These are phyloP conservation scores for Pseudochirops corinnae DNA, from an alignment of 2,797 vertebrate genomes.

Conservation along the genomic window DNA sequence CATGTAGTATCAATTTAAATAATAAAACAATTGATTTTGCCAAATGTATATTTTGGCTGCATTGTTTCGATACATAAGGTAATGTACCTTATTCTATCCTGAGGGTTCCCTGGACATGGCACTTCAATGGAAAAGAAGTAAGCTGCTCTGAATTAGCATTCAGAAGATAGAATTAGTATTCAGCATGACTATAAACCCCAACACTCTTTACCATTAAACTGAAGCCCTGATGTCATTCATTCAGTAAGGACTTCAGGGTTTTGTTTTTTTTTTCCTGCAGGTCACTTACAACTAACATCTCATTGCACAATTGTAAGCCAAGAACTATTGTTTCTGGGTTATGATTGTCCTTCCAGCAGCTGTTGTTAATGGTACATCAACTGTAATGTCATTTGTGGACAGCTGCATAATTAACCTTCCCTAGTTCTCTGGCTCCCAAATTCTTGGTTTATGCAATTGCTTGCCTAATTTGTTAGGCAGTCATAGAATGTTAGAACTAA, in stretches of 20 bases:
- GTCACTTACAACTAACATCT: slow-evolving; percentile 23
- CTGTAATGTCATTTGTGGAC: slow-evolving; percentile 6
- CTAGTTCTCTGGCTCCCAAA: not conserved
- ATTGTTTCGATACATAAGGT: not conserved
- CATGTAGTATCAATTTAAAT: slow-evolving; percentile 25
- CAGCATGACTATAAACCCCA: slow-evolving; percentile 1
- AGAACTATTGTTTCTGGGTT: not conserved
- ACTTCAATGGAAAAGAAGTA: not conserved
- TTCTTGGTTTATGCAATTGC: not conserved
- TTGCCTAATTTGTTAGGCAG: not conserved
- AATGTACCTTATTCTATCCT: not conserved
- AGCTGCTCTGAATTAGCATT: not conserved
- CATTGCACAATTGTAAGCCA: slow-evolving; percentile 13
- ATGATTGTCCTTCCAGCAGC: slow-evolving; percentile 16
- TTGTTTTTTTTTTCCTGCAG: slow-evolving; percentile 16
- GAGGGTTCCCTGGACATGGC: not conserved
- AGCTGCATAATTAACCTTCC: slow-evolving; percentile 43
- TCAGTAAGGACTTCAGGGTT: slow-evolving; percentile 7
- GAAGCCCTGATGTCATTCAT: slow-evolving; percentile 38
- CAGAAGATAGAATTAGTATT: slow-evolving; percentile 2
- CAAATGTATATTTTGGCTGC: slow-evolving; percentile 26
- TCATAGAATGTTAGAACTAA: not conserved
- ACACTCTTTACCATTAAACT: slow-evolving; percentile 49
- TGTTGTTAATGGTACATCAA: slow-evolving; percentile 20
- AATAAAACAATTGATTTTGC: slow-evolving; percentile 6